Evolutionary conservation across 2,113 vertebrate species (phyloP).

Genomic region (Galeopterus variegatus): DNA sequence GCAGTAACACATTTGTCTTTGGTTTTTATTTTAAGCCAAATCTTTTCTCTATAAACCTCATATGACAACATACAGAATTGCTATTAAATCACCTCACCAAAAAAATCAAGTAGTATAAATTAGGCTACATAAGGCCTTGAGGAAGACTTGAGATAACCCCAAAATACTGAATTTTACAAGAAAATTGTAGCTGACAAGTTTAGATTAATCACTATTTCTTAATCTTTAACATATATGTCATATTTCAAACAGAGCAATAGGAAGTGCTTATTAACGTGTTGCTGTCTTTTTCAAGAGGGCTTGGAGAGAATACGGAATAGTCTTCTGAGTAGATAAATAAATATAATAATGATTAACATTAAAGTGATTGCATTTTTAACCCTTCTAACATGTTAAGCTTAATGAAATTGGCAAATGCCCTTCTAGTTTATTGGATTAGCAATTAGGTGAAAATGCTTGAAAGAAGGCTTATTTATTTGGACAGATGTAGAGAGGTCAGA

Average conservation of each 20-base stretch:
- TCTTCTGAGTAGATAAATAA: conserved; percentile 67
- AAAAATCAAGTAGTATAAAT: background rate
- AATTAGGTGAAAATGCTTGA: conserved; percentile 86
- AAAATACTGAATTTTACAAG: background rate
- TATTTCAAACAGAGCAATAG: background rate
- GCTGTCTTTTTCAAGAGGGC: background rate
- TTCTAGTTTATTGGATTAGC: conserved; percentile 84
- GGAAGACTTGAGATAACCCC: background rate
- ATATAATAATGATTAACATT: conserved; percentile 81
- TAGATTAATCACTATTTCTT: background rate
- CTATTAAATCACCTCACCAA: background rate
- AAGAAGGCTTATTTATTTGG: conserved; percentile 91
- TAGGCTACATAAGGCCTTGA: background rate
- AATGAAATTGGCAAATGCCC: conserved; percentile 89
- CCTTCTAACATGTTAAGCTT: conserved; percentile 84
- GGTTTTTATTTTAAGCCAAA: conserved; percentile 11
- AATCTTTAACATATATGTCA: background rate
- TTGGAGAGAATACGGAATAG: background rate
- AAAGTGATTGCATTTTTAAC: conserved; percentile 86
- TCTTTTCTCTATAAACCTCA: background rate
- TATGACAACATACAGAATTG: background rate
- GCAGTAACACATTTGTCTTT: background rate
- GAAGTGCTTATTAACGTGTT: background rate
- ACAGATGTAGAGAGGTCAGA: conserved; percentile 91
- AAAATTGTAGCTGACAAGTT: background rate